Conservation (phyloP, 2,888 invertebrate genomes). For the Hypomecis punctinalis region DNA sequence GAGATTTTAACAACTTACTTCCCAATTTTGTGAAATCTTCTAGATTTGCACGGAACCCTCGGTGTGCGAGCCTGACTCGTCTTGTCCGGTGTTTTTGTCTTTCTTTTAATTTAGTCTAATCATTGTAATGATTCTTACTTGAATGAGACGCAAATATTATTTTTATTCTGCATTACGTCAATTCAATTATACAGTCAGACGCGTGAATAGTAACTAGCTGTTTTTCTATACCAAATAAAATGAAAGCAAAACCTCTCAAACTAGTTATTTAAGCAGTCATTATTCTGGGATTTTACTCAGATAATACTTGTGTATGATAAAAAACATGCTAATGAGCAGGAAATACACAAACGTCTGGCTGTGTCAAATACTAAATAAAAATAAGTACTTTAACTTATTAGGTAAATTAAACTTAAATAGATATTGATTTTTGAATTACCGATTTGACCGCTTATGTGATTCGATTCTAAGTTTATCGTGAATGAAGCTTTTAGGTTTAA, state of each 20-base stretch:
- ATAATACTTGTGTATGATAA: background rate
- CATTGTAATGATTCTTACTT: too few species aligned
- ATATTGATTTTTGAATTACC: too few species aligned
- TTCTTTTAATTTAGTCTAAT: too few species aligned
- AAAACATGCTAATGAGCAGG: constrained; percentile 20
- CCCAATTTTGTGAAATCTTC: too few species aligned
- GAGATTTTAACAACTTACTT: too few species aligned
- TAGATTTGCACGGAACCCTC: too few species aligned
- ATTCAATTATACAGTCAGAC: background rate
- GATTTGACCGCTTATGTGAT: too few species aligned
- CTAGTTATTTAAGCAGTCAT: constrained; percentile 6
- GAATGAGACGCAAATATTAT: background rate
- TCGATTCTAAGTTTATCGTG: too few species aligned
- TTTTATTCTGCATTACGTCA: background rate
- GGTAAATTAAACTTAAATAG: background rate
- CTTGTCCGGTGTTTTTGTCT: too few species aligned
- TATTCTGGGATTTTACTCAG: constrained; percentile 7
- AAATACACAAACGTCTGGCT: constrained; percentile 17
- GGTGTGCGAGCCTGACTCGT: too few species aligned
- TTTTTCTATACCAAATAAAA: constrained; percentile 4
- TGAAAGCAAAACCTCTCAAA: background rate
- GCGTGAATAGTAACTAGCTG: background rate
- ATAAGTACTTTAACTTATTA: too few species aligned
- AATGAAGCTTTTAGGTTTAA: too few species aligned
- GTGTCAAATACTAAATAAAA: constrained; percentile 17